phyloP scores from a whole-genome alignment of 2,797 vertebrate species.

The Anguilla obscura region DNA sequence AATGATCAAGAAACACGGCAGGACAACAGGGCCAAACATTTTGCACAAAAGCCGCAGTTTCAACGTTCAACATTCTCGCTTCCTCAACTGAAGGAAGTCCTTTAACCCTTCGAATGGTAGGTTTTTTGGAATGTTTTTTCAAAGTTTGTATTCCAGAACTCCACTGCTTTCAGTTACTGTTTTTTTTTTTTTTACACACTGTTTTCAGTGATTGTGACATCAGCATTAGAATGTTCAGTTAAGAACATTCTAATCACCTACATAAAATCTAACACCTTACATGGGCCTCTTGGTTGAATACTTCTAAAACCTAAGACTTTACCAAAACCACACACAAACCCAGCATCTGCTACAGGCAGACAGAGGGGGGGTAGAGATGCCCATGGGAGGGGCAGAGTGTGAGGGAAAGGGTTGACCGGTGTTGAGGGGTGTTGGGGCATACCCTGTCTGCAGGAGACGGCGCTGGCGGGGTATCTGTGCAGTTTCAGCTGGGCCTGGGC shows the following conservation, averaged over 20 bases:
- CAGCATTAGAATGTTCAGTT: too few species aligned
- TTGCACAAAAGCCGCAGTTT: not conserved
- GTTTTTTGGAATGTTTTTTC: too few species aligned
- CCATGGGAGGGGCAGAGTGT: not conserved
- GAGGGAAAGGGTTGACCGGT: not conserved
- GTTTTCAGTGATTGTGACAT: too few species aligned
- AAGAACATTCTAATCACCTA: too few species aligned
- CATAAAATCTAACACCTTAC: too few species aligned
- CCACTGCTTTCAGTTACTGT: too few species aligned
- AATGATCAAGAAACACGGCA: not conserved
- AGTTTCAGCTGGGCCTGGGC: slow-evolving; percentile 84
- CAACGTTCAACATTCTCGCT: not conserved
- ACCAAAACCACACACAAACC: too few species aligned
- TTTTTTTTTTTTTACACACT: too few species aligned
- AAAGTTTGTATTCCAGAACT: too few species aligned
- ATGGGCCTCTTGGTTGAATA: not conserved
- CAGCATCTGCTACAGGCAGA: too few species aligned
- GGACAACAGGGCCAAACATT: not conserved
- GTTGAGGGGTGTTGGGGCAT: slow-evolving; percentile 18
- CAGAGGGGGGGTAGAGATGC: too few species aligned
- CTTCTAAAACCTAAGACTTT: too few species aligned
- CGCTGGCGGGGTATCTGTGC: slow-evolving; percentile 75
- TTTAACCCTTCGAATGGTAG: not conserved
- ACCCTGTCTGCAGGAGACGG: slow-evolving; percentile 86
- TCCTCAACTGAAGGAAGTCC: not conserved